Evolutionary conservation across 2,888 invertebrate species (phyloP), one percentile per base, ranked within the genome.

Genomic region (Tolmerus cingulatus): DNA sequence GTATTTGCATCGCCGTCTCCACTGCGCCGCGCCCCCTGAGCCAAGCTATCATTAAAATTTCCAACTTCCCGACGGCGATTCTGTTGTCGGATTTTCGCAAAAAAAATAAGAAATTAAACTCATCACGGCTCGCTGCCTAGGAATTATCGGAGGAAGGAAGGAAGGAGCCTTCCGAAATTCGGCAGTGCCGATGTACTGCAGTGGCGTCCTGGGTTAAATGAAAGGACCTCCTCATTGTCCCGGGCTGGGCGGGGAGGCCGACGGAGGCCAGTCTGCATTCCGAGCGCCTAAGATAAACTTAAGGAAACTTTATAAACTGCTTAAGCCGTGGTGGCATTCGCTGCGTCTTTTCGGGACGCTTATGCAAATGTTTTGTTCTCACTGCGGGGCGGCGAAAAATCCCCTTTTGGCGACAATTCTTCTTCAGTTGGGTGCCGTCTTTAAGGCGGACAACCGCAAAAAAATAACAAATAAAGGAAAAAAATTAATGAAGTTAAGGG

Each of bases 291-390:
- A 77, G 86, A 77, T 86, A 77, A 78, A 78, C 77, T 86, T 78
- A 86, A 86, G 86, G 43, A 86, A 86, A 86, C 86, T 86, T 86
- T 37, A 86, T 66, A 86, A 86, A 86, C 82, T 84, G 37, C 82
- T 84, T 84, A 84, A 81, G 81, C 27, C 40, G 66, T 27, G 82
- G 57, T 37, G 23, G 57, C 37, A 40, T 37, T 34, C n/a, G 19
- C 46, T 40, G 37, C 66, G 40, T 66, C 57, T 66, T 66, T 84
- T 79, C 51, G 51, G 79, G 51, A 23, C n/a, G 79, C 79, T 79
- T 46, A 79, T 79, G 79, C 79, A 79, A 79, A 79, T 79, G 79
- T 79, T 79, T 84, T 84, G 82, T 84, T 84, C 82, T 84, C 19
- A 66, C 82, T n/a, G 66, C 12, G 30, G 27, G 37, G 40, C 19